Percentiles rank a stretch among this genome's conserved stretches.
Conservation (phyloP, 2,113 vertebrate genomes). For the Solea solea region DNA sequence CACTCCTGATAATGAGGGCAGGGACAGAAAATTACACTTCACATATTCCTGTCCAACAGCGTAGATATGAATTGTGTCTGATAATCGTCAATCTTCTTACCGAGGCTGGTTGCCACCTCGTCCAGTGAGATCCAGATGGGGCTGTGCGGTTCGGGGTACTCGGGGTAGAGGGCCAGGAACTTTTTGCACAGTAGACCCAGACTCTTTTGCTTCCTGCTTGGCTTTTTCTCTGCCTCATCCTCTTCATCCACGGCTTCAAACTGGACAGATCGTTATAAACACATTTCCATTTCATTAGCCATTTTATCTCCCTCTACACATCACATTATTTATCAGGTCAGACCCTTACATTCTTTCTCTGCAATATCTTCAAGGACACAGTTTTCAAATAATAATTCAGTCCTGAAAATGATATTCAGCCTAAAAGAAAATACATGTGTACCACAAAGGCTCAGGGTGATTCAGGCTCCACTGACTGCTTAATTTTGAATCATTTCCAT, state of each 20-base stretch:
- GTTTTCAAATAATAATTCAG: neutral
- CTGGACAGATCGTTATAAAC: constrained; percentile 62
- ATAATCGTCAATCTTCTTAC: constrained; percentile 71
- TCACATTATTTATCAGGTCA: neutral
- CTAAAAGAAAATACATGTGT: no score
- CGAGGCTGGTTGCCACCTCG: constrained; percentile 90
- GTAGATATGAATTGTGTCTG: neutral
- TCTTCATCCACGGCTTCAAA: constrained; percentile 81
- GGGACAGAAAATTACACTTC: neutral
- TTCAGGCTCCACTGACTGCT: neutral
- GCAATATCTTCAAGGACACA: neutral
- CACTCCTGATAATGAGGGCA: constrained; percentile 80
- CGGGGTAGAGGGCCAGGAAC: constrained; percentile 94
- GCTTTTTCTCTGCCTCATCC: constrained; percentile 89
- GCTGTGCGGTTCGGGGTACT: constrained; percentile 85
- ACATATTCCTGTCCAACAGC: neutral
- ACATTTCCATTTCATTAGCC: neutral
- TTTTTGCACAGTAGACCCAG: constrained; percentile 94
- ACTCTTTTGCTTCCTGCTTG: constrained; percentile 96
- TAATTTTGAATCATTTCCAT: no score
- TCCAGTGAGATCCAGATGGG: constrained; percentile 93
- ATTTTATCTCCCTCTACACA: no score
- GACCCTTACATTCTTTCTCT: neutral
- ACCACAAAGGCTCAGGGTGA: neutral
- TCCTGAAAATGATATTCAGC: neutral